Base-by-base conservation (phyloP, 2,113 vertebrate species). In the Megalops atlanticus region DNA sequence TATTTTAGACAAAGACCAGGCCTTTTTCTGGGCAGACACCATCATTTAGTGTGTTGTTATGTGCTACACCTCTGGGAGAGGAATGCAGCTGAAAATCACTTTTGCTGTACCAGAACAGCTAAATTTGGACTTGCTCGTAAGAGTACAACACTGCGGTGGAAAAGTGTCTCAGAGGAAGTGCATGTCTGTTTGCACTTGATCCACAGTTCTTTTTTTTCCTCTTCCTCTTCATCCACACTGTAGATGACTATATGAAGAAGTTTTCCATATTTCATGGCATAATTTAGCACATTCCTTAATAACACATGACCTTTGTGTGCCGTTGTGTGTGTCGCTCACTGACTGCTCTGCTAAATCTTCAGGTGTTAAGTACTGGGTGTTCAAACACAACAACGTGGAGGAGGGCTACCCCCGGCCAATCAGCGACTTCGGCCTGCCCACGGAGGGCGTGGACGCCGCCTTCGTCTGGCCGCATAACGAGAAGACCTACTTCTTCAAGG, bases 401-500 rank as follows among this genome's bases (percentile, higher is more conserved):
- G 97, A 99, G 85, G 97, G 97, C 40, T 98, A 96, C 87, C 97
- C 97, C 0, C 94, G 96, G 76, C 93, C 94, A 0, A 91, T 98
- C 90, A 96, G 93, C 0, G 98, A 99, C 92, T 98, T 97, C 0
- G 95, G 96, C 70, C 91, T 99, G 41, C 96, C 97, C 0, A 84
- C 80, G 0, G 96, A 96, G 40, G 96, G 95, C 10, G 89, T 99
- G 1, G 96, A 99, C 0, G 97, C 96, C 0, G 96, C 95, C 15
- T 97, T 99, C 72, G 95, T 96, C 89, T 98, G 96, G 95, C 90
- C 95, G 1, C 96, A 96, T 92, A 96, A 95, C 76, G 97, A 97
- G 85, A 99, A 97, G 93, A 98, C 96, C 77, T 98, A 98, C 86
- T 98, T 99, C 94, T 99, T 99, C 92, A 98, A 96, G 92, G 96